A percentile compares a stretch with the other conserved stretches of the same genome.
Evolutionary conservation across 2,888 invertebrate genomes (phyloP).

Genomic region (Helicoverpa assulta): DNA sequence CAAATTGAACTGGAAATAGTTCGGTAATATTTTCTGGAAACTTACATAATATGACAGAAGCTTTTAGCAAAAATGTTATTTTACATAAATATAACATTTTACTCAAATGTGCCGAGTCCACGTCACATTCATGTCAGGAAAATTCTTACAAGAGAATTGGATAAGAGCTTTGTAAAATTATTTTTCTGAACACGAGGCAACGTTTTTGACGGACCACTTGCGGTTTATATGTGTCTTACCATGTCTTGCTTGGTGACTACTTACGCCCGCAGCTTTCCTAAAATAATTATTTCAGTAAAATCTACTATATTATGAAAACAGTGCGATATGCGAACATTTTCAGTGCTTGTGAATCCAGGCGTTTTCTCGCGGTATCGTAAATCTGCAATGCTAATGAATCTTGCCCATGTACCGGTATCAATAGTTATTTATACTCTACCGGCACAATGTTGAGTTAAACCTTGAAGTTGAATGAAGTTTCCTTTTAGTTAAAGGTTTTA

Average conservation of each 20-base stretch:
- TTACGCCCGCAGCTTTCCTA: too few species aligned
- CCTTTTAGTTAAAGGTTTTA: constrained; percentile 43
- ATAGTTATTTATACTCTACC: constrained; percentile 62
- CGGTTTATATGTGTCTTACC: too few species aligned
- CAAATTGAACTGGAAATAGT: too few species aligned
- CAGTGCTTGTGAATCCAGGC: constrained; percentile 60
- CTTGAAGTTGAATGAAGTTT: constrained; percentile 61
- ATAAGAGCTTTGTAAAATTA: constrained; percentile 19
- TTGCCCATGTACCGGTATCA: constrained; percentile 65
- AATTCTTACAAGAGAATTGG: constrained; percentile 17
- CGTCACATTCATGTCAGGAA: constrained; percentile 19
- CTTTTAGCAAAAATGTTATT: not conserved
- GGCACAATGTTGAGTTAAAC: constrained; percentile 51
- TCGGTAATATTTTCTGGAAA: too few species aligned
- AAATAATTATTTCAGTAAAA: too few species aligned
- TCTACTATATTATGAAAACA: constrained; percentile 18
- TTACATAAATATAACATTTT: constrained; percentile 10
- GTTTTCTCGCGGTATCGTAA: constrained; percentile 64
- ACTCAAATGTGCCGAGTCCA: constrained; percentile 29
- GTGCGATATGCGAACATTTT: constrained; percentile 42
- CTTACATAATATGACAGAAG: constrained; percentile 1
- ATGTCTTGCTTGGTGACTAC: too few species aligned
- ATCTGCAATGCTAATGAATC: constrained; percentile 74
- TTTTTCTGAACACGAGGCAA: not conserved
- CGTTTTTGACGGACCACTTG: too few species aligned